Evolutionary conservation across 92 coral and sea anemone genomes (phyloP).

Genomic region (Epizoanthus illoricatus): DNA sequence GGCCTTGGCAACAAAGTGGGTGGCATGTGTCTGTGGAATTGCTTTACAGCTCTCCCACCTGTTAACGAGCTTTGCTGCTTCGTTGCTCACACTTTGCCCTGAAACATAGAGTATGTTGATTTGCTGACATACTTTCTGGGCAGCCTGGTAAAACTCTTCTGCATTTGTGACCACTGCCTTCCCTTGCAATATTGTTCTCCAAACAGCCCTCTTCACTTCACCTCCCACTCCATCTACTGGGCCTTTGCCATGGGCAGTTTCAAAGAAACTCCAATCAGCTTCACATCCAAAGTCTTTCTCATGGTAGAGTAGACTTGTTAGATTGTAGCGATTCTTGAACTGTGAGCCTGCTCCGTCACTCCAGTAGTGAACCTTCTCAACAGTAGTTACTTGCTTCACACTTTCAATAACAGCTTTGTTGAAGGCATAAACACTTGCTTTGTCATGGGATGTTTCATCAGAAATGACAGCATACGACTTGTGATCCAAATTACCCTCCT

Average conservation of each 20-base stretch:
- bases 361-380: conserved; percentile 46
- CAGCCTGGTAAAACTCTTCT: conserved; percentile 36
- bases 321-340: conserved; percentile 51
- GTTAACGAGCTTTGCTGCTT: conserved; percentile 1
- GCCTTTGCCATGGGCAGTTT: conserved; percentile 66
- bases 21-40: conserved; percentile 42
- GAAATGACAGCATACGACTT: conserved; percentile 49
- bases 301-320: conserved; percentile 44
- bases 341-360: conserved; percentile 58
- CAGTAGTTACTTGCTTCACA: neutral
- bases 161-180: conserved; percentile 45
- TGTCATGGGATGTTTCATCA: conserved; percentile 46
- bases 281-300: conserved; percentile 46
- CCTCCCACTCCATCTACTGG: conserved; percentile 58
- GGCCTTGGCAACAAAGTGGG: conserved; percentile 44
- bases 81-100: conserved; percentile 20
- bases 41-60: conserved; percentile 45
- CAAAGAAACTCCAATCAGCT: conserved; percentile 59
- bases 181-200: conserved; percentile 56
- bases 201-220: conserved; percentile 55
- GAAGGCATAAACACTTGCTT: conserved; percentile 47
- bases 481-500: conserved; percentile 41
- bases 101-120: conserved; percentile 32
- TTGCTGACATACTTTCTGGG: conserved; percentile 34
- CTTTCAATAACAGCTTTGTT: conserved; percentile 16